Conservation (phyloP, 2,888 invertebrate species). For the Linhomoeus sp. region DNA sequence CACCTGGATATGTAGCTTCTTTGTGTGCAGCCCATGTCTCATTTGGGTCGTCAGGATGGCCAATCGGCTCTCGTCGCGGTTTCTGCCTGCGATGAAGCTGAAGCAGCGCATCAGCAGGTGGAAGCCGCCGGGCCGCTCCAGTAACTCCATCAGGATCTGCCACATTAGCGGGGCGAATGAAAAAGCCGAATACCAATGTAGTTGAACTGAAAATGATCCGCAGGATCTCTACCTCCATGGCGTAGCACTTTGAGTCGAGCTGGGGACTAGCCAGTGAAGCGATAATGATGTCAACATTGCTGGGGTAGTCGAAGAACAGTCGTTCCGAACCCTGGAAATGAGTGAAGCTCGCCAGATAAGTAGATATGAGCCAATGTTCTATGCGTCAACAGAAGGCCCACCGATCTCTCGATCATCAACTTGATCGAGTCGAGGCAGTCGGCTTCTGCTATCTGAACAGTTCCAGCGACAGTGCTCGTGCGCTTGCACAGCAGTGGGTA, state of each 20-base stretch:
- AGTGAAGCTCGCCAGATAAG: neutral
- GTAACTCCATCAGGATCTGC: constrained; percentile 15
- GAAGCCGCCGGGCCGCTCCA: constrained; percentile 19
- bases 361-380: neutral
- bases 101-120: constrained; percentile 15
- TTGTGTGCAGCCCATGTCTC: constrained; percentile 20
- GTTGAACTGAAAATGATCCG: too few relatives aligned
- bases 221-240: constrained; percentile 21
- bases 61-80: constrained; percentile 17
- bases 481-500: too few relatives aligned
- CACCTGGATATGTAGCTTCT: constrained; percentile 21
- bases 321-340: constrained; percentile 14
- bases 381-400: constrained; percentile 5
- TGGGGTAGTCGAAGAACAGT: constrained; percentile 18
- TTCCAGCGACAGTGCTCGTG: too few relatives aligned
- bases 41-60: constrained; percentile 16
- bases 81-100: constrained; percentile 17
- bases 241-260: constrained; percentile 23
- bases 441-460: constrained; percentile 17
- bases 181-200: too few relatives aligned
- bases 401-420: constrained; percentile 18
- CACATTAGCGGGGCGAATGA: constrained; percentile 1
- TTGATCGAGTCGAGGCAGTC: constrained; percentile 23
- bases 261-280: constrained; percentile 21
- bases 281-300: constrained; percentile 18